Percentiles rank a stretch among this genome's conserved stretches.
These are phyloP conservation scores for Sinotaia quadrata DNA, from an alignment of 2,888 invertebrate genomes.

Conservation along the genomic window DNA sequence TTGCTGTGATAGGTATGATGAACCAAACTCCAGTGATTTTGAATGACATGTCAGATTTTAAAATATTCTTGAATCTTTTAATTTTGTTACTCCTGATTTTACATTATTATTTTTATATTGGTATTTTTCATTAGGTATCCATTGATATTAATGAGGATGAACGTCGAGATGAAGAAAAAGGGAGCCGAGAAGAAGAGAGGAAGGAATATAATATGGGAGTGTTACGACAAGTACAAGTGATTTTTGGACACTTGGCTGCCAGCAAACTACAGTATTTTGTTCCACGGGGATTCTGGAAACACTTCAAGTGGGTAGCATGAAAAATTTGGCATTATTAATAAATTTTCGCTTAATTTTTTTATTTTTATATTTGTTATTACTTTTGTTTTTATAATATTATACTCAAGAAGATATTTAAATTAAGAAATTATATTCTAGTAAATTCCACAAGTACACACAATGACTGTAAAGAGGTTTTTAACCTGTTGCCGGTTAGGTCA, in stretches of 20 bases:
- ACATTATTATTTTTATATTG: no score
- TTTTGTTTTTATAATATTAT: not conserved
- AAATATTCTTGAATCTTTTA: no score
- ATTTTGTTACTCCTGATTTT: no score
- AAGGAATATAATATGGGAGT: conserved; percentile 93
- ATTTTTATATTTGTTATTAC: not conserved
- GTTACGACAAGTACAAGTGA: conserved; percentile 95
- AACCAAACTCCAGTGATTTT: no score
- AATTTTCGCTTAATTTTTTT: not conserved
- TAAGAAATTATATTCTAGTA: no score
- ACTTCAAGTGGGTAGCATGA: conserved; percentile 87
- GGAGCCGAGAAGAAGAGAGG: conserved; percentile 72
- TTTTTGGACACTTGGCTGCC: conserved; percentile 96
- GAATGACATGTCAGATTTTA: no score
- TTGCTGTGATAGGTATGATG: no score
- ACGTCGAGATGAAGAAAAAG: conserved; percentile 86
- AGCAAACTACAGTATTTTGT: conserved; percentile 97
- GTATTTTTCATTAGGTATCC: conserved; percentile 49
- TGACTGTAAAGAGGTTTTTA: no score
- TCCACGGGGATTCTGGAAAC: conserved; percentile 97
- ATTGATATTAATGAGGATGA: conserved; percentile 82
- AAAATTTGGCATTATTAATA: no score
- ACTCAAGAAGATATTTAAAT: not conserved
- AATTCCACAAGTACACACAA: no score
- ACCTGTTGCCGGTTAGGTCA: no score